Conservation (phyloP, 1,140 invertebrate species). For the Metopolophium dirhodum region DNA sequence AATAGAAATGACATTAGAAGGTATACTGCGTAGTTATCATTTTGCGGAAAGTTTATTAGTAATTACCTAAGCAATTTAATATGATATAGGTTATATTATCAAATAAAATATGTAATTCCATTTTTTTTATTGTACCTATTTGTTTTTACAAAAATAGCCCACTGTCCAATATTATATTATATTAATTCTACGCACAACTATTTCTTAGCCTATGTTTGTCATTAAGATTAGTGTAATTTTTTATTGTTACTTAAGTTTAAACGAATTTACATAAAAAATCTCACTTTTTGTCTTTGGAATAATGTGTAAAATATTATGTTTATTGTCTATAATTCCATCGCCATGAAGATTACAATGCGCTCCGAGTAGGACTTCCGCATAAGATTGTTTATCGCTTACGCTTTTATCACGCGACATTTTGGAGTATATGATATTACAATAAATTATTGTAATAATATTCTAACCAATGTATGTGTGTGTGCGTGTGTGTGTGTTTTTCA, state of each 20-base stretch:
- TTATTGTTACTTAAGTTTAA: not conserved
- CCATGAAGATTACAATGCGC: not conserved
- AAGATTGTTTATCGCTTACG: conserved; percentile 17
- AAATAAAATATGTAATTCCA: not conserved
- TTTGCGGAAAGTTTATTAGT: not conserved
- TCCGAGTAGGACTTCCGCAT: not conserved
- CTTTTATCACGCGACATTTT: not conserved
- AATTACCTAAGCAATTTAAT: not conserved
- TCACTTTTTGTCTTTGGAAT: conserved; percentile 53
- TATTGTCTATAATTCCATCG: conserved; percentile 36
- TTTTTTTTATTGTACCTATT: not conserved
- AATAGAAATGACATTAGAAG: not conserved
- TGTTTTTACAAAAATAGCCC: conserved; percentile 23
- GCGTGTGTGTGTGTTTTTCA: too few relatives aligned
- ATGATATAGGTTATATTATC: not conserved
- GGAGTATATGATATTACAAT: not conserved
- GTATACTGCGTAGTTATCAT: not conserved
- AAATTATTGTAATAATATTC: not conserved
- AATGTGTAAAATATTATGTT: not conserved
- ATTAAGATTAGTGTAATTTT: not conserved
- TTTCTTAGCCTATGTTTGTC: not conserved
- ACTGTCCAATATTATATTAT: not conserved
- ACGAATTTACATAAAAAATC: conserved; percentile 35
- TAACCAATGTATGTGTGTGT: too few relatives aligned
- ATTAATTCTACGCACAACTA: not conserved